Percentiles rank a stretch among this genome's conserved stretches.
Conservation (phyloP, 2,113 vertebrate genomes). For the Lutjanus erythropterus region DNA sequence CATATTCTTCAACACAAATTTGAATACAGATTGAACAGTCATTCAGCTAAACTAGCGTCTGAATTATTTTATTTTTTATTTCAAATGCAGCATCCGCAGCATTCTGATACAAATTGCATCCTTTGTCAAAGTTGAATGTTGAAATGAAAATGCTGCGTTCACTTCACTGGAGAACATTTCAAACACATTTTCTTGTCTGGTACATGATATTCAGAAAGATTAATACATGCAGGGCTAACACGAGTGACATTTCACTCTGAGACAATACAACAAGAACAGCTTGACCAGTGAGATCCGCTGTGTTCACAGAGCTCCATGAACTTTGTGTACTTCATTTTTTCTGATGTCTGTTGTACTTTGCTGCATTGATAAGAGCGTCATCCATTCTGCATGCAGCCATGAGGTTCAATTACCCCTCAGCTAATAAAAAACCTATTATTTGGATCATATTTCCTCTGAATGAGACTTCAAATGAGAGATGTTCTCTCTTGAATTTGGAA, state of each 20-base stretch:
- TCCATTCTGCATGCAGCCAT: not conserved
- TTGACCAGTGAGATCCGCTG: not conserved
- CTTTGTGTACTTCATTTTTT: not conserved
- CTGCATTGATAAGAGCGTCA: not conserved
- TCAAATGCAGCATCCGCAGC: no score
- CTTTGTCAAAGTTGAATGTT: not conserved
- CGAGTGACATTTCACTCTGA: not conserved
- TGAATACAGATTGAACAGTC: not conserved
- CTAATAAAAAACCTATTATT: constrained; percentile 8
- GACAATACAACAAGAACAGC: not conserved
- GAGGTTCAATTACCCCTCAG: not conserved
- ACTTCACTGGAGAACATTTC: not conserved
- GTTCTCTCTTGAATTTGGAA: constrained; percentile 16
- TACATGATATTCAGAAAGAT: not conserved
- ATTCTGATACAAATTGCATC: not conserved
- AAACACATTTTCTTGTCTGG: not conserved
- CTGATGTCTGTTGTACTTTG: not conserved
- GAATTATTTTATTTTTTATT: not conserved
- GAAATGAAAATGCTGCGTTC: not conserved
- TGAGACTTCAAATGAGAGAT: constrained; percentile 22
- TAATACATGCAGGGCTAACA: not conserved
- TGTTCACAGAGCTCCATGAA: not conserved
- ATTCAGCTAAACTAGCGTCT: not conserved
- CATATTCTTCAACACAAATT: no score
- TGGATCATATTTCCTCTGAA: constrained; percentile 8